A percentile compares a stretch with the other conserved stretches of the same genome.
These are phyloP conservation scores for Corythaixoides concolor DNA, from an alignment of 2,113 vertebrate genomes.

Conservation along the genomic window DNA sequence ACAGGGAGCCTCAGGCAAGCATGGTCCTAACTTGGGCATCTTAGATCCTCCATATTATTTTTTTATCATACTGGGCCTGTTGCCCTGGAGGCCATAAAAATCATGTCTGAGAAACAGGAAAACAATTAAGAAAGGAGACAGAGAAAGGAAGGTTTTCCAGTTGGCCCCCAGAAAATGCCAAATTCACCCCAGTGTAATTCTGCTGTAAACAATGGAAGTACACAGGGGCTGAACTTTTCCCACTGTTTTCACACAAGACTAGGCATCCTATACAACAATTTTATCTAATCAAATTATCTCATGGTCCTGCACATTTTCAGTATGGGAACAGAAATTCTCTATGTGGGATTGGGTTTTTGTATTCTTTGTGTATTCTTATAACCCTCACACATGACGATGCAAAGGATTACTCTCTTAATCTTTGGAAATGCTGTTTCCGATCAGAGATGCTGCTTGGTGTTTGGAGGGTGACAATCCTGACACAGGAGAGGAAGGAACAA, in stretches of 20 bases:
- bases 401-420: background rate
- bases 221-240: slow-evolving; percentile 20
- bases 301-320: background rate
- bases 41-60: background rate
- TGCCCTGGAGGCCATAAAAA: background rate
- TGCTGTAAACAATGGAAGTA: background rate
- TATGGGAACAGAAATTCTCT: background rate
- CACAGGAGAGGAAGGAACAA: background rate
- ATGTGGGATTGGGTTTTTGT: background rate
- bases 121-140: background rate
- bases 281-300: background rate
- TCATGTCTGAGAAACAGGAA: background rate
- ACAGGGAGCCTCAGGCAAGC: background rate
- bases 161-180: background rate
- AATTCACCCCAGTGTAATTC: background rate
- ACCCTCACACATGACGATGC: background rate
- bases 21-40: background rate
- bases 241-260: background rate
- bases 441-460: background rate
- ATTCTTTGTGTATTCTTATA: background rate
- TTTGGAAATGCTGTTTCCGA: background rate
- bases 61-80: background rate
- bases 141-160: background rate
- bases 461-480: background rate
- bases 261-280: background rate